These are phyloP conservation scores for Calonectris borealis DNA, from an alignment of 2,113 vertebrate species.

Conservation along the genomic window DNA sequence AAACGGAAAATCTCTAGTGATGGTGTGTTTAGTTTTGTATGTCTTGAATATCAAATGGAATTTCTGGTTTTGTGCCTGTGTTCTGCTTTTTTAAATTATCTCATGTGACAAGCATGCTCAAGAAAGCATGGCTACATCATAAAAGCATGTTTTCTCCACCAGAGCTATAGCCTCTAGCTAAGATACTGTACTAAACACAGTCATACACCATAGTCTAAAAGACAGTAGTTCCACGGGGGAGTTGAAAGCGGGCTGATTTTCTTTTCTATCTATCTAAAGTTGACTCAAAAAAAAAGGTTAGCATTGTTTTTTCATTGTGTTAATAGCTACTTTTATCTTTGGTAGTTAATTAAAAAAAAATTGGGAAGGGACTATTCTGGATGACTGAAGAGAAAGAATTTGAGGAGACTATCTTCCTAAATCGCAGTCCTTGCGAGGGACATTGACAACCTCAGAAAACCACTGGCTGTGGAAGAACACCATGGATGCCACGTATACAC, in stretches of 20 bases:
- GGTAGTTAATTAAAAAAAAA: not conserved
- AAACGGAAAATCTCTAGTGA: not conserved
- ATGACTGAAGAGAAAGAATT: not conserved
- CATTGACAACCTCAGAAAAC: not conserved
- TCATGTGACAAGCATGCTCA: not conserved
- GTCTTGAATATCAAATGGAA: not conserved
- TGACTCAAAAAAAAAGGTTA: not conserved
- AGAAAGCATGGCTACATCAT: not conserved
- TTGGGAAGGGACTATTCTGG: not conserved
- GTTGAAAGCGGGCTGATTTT: not conserved
- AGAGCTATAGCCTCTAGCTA: not conserved
- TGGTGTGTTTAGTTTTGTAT: not conserved
- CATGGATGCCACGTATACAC: not conserved
- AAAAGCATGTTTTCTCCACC: not conserved
- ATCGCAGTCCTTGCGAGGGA: not conserved
- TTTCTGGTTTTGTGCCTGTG: not conserved
- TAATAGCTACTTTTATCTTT: not conserved
- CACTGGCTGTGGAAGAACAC: not conserved
- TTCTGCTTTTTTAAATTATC: not conserved
- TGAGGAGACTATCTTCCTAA: not conserved
- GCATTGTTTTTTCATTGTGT: not conserved
- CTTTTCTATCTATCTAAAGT: not conserved
- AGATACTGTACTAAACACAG: not conserved
- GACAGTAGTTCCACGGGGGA: not conserved
- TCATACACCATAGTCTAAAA: not conserved